These are phyloP conservation scores for Xestoiulus laeticollis DNA, from an alignment of 2,888 invertebrate species.

Conservation along the genomic window DNA sequence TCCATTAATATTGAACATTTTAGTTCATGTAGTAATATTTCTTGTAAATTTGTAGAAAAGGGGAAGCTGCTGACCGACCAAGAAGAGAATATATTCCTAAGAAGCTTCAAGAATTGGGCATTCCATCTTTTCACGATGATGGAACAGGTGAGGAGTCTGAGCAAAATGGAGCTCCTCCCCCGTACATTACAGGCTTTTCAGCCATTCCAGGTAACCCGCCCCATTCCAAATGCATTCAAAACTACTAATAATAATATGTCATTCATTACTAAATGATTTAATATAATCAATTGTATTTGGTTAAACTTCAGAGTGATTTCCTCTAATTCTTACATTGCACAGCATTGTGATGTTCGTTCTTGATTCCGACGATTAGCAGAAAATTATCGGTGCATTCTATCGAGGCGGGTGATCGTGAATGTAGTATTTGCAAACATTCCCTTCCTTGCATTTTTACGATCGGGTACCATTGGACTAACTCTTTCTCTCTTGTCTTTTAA, in stretches of 20 bases:
- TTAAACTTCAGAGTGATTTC: neutral
- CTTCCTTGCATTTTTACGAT: neutral
- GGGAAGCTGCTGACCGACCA: constrained; percentile 88
- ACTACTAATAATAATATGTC: constrained; percentile 38
- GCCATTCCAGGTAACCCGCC: constrained; percentile 58
- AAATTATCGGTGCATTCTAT: neutral
- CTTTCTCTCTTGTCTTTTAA: neutral
- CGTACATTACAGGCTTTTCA: constrained; percentile 59
- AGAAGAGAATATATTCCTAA: constrained; percentile 92
- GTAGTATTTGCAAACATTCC: neutral
- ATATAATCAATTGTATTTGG: neutral
- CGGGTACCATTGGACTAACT: neutral
- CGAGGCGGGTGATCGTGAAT: neutral
- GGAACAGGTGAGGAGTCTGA: constrained; percentile 60
- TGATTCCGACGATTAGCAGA: neutral
- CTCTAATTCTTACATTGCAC: neutral
- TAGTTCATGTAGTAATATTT: constrained; percentile 11
- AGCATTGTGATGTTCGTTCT: neutral
- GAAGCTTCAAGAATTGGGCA: constrained; percentile 70
- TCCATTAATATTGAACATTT: neutral
- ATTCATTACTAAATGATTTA: neutral
- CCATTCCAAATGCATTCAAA: constrained; percentile 2
- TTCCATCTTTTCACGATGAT: constrained; percentile 59
- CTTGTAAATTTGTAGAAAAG: constrained; percentile 73
- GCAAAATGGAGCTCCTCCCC: constrained; percentile 74